phyloP scores from a whole-genome alignment of 1,140 invertebrate genomes.

The Neocloeon triangulifer region DNA sequence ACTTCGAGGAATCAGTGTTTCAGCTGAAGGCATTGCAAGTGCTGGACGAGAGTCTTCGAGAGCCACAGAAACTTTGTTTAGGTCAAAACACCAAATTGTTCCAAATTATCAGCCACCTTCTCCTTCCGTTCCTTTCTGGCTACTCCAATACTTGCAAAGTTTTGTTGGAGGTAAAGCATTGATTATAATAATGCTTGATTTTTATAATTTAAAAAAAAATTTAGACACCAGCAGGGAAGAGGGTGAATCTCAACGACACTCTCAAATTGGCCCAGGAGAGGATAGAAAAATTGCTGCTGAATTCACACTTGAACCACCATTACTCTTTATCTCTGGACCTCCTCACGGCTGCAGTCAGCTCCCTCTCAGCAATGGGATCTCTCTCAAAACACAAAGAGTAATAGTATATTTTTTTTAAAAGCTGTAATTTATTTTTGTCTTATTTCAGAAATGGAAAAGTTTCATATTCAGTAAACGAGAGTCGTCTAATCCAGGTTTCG shows the following conservation, averaged over 20 bases:
- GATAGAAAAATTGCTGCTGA: conserved; percentile 14
- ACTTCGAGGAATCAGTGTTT: conserved; percentile 22
- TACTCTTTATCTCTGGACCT: conserved; percentile 19
- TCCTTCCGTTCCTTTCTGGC: conserved; percentile 23
- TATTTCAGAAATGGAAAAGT: too few species aligned
- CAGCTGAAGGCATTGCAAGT: conserved; percentile 21
- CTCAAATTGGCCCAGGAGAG: conserved; percentile 17
- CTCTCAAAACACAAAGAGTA: too few species aligned
- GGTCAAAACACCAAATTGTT: conserved; percentile 19
- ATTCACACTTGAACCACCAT: conserved; percentile 12
- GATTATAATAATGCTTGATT: conserved; percentile 9
- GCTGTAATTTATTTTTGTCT: too few species aligned
- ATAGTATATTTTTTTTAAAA: too few species aligned
- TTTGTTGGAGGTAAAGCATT: conserved; percentile 18
- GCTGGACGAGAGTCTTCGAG: conserved; percentile 11
- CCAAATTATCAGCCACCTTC: conserved; percentile 20
- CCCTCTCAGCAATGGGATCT: conserved; percentile 14
- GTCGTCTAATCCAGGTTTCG: too few species aligned
- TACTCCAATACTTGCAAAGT: conserved; percentile 17
- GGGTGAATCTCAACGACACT: conserved; percentile 11
- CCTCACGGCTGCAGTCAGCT: conserved; percentile 14
- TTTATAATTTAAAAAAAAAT: too few species aligned
- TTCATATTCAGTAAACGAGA: too few species aligned
- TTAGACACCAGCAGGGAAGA: conserved; percentile 16
- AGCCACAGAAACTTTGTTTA: conserved; percentile 13